Conservation (phyloP, 2,797 vertebrate genomes). For the Enteromius radiatus region DNA sequence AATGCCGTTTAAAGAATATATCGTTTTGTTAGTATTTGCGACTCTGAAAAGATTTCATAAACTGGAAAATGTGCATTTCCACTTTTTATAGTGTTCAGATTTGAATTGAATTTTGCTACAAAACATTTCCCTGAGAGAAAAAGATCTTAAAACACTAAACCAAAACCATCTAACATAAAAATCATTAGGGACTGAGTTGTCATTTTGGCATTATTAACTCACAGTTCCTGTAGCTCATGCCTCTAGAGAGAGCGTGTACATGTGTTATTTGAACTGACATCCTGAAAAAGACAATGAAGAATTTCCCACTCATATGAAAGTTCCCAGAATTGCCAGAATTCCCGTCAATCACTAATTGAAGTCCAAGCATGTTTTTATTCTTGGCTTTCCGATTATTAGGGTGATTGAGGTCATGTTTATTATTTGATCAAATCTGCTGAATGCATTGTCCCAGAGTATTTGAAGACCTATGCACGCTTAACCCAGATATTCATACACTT, state of each 20-base stretch:
- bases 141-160: not conserved
- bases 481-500: not conserved
- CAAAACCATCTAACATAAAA: not conserved
- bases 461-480: not conserved
- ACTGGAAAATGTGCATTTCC: no score
- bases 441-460: not conserved
- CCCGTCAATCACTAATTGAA: not conserved
- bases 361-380: not conserved
- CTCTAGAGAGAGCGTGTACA: not conserved
- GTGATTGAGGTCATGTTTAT: not conserved
- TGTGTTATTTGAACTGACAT: not conserved
- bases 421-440: not conserved
- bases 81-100: not conserved
- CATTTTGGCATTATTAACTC: not conserved
- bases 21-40: no score
- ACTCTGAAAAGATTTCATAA: no score
- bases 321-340: slow-evolving; percentile 1
- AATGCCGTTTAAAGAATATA: no score
- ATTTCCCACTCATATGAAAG: not conserved
- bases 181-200: not conserved
- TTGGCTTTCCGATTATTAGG: not conserved
- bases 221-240: not conserved
- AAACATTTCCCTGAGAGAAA: not conserved
- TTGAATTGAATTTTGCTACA: not conserved
- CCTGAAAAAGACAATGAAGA: slow-evolving; percentile 38